These are phyloP conservation scores for Chalcis sispes DNA, from an alignment of 2,888 invertebrate genomes.

Conservation along the genomic window DNA sequence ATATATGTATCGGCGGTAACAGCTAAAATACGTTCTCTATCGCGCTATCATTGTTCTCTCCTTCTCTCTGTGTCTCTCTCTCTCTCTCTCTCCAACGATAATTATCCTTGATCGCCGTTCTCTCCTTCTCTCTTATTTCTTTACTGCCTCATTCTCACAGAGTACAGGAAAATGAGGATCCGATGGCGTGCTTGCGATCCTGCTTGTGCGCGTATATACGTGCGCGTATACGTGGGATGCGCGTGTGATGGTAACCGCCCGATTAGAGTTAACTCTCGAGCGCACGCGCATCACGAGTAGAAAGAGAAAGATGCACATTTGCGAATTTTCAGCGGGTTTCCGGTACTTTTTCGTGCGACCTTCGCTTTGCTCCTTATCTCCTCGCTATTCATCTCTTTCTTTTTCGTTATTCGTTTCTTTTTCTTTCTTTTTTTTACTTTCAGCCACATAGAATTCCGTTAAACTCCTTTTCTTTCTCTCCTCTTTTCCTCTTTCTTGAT, in stretches of 20 bases:
- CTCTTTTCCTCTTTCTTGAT: not conserved
- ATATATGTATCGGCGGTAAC: not conserved
- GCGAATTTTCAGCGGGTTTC: constrained; percentile 5
- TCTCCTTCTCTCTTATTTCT: not conserved
- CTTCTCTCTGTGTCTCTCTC: not conserved
- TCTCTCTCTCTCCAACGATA: not conserved
- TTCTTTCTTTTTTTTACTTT: constrained; percentile 4
- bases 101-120: constrained; percentile 17
- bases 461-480: constrained; percentile 11
- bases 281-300: not conserved
- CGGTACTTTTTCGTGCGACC: constrained; percentile 16
- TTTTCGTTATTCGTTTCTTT: constrained; percentile 7
- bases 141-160: constrained; percentile 17
- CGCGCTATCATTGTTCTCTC: constrained; percentile 27
- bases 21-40: not conserved
- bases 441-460: constrained; percentile 19
- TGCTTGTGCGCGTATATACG: no score
- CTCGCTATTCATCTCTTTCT: constrained; percentile 6
- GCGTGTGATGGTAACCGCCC: no score
- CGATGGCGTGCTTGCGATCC: not conserved
- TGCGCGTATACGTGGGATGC: no score
- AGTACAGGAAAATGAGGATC: not conserved
- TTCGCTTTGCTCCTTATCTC: constrained; percentile 36
- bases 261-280: not conserved
- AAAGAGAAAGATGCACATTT: not conserved